Evolutionary conservation across 1,140 invertebrate species (phyloP).

Genomic region (Lycorma delicatula): DNA sequence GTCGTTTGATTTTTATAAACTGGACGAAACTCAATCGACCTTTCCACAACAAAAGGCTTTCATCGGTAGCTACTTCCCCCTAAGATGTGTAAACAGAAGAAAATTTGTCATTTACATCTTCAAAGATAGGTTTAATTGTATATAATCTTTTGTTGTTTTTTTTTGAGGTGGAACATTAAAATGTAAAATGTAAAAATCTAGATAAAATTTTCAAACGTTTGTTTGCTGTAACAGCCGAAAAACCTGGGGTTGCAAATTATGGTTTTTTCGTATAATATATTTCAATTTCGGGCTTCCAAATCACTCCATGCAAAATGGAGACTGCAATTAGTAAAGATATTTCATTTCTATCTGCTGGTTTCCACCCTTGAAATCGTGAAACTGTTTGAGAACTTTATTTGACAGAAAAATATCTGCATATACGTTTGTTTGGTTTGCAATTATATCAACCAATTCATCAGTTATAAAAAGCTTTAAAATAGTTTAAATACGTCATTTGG

Average conservation of each 20-base stretch:
- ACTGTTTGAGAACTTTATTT: not conserved
- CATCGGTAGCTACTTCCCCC: not conserved
- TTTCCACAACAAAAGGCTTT: not conserved
- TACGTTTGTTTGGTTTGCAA: not conserved
- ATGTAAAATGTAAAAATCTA: not conserved
- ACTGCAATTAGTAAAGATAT: not conserved
- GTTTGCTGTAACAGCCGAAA: not conserved
- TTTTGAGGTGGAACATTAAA: not conserved
- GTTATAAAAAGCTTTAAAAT: not conserved
- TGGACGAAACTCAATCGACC: not conserved
- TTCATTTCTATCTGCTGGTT: not conserved
- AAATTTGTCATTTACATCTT: not conserved
- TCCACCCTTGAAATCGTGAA: not conserved
- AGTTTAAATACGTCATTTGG: too few species aligned
- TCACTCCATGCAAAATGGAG: not conserved
- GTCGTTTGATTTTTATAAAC: not conserved
- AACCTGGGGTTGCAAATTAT: not conserved
- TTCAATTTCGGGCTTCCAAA: not conserved
- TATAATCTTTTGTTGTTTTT: not conserved
- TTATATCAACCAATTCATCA: not conserved
- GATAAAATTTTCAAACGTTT: not conserved
- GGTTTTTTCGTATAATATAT: not conserved
- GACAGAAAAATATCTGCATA: not conserved
- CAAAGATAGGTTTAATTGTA: not conserved
- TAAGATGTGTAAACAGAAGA: not conserved